Conservation (phyloP, 2,113 vertebrate species). For the Nicator chloris region DNA sequence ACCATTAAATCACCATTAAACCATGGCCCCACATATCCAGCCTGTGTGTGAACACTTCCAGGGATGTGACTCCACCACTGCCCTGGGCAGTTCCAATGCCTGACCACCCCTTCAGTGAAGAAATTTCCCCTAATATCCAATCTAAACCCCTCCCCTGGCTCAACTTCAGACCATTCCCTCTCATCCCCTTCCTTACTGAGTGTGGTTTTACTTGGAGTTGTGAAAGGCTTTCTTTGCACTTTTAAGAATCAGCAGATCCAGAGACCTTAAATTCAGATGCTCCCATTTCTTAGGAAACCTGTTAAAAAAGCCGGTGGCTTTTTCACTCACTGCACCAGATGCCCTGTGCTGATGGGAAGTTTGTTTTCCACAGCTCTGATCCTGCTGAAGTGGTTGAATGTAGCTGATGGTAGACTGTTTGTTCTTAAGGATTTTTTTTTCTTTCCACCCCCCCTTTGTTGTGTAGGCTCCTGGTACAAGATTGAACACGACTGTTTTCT, state of each 20-base stretch:
- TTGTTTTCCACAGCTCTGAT: neutral
- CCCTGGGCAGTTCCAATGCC: neutral
- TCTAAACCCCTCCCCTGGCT: neutral
- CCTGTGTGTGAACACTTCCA: neutral
- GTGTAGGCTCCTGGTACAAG: neutral
- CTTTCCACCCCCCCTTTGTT: neutral
- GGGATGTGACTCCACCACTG: neutral
- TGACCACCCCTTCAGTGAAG: neutral
- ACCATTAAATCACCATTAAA: neutral
- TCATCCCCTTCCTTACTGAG: no score
- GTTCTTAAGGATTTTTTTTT: neutral
- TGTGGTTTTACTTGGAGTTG: neutral
- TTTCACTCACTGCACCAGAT: neutral
- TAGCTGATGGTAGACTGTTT: neutral
- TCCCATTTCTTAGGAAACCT: neutral
- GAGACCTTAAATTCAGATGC: neutral
- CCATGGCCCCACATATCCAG: rapidly evolving
- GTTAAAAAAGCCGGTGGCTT: neutral
- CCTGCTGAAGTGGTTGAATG: neutral
- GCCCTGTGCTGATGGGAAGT: neutral
- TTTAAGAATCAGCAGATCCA: neutral
- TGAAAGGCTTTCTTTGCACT: neutral
- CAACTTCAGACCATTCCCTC: neutral
- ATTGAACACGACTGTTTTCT: neutral
- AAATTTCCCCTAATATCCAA: neutral